Base-by-base conservation (phyloP, 2,797 vertebrate species). In the Notolepis coatsorum region DNA sequence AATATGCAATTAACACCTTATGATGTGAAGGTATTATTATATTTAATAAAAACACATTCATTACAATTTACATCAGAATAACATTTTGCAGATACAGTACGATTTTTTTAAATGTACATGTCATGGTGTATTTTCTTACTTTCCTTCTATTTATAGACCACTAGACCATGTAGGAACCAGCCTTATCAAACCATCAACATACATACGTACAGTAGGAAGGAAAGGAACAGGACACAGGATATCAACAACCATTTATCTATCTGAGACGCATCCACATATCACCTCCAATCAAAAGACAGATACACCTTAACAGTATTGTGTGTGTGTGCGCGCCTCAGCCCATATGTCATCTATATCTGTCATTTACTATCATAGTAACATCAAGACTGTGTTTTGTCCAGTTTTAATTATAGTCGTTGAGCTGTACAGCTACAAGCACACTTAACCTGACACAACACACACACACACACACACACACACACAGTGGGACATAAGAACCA, bases 171-270 rank as follows among this genome's bases (percentile, higher is more conserved):
- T n/a, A n/a, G n/a, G n/a, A n/a, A n/a, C n/a, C n/a, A n/a, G n/a
- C n/a, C n/a, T n/a, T n/a, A n/a, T n/a, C n/a, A n/a, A n/a, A n/a
- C n/a, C n/a, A n/a, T n/a, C n/a, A n/a, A n/a, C n/a, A n/a, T n/a
- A n/a, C 35, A 28, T 23, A 10, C 24, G 30, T 18, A 13, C 2
- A 4, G 10, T 20, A 10, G 9, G 17, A 27, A 27, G 10, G n/a
- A 7, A 10, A 13, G 23, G 12, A 2, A 24, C 3, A 8, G 18
- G 41, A 18, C 30, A 49, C n/a, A 28, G 46, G 57, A 60, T 38
- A 60, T 28, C n/a, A 55, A 28, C 8, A 25, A 23, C 31, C 43
- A 60, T 27, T 13, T 15, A 18, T 60, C 30, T 49, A 17, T 60
- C 17, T 49, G 33, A 15, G 31, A 28, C 21, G n/a, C n/a, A n/a